Evolutionary conservation across 92 coral and sea anemone species (phyloP).

Genomic region (Zoanthus sociatus): DNA sequence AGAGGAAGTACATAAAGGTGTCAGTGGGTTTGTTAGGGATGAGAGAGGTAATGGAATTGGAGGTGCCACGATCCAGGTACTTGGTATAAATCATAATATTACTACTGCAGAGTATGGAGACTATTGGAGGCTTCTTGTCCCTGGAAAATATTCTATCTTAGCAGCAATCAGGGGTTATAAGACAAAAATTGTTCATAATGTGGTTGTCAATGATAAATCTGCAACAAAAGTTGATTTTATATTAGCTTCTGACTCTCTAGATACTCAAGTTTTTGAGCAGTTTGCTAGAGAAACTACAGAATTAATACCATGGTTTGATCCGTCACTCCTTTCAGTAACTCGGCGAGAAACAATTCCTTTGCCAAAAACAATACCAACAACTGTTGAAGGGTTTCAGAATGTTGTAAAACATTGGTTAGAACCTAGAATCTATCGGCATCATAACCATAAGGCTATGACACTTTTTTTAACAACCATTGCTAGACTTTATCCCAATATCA

Average conservation of each 20-base stretch:
- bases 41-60: constrained; percentile 67
- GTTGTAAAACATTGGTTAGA: constrained; percentile 84
- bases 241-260: not conserved
- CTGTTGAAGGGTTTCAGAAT: constrained; percentile 67
- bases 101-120: constrained; percentile 80
- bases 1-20: constrained; percentile 91
- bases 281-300: not conserved
- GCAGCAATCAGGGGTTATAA: constrained; percentile 75
- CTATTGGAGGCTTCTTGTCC: constrained; percentile 88
- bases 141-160: constrained; percentile 76
- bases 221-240: constrained; percentile 70
- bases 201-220: constrained; percentile 59
- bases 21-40: constrained; percentile 85
- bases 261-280: not conserved
- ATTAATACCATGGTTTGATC: constrained; percentile 41
- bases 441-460: constrained; percentile 81
- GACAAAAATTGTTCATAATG: constrained; percentile 44
- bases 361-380: constrained; percentile 76
- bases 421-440: constrained; percentile 88
- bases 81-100: constrained; percentile 77
- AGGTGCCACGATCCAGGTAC: constrained; percentile 79
- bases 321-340: constrained; percentile 10
- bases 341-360: constrained; percentile 42
- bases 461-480: constrained; percentile 73
- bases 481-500: constrained; percentile 77